Evolutionary conservation across 2,797 vertebrate species (phyloP).

Genomic region (Lacerta agilis): DNA sequence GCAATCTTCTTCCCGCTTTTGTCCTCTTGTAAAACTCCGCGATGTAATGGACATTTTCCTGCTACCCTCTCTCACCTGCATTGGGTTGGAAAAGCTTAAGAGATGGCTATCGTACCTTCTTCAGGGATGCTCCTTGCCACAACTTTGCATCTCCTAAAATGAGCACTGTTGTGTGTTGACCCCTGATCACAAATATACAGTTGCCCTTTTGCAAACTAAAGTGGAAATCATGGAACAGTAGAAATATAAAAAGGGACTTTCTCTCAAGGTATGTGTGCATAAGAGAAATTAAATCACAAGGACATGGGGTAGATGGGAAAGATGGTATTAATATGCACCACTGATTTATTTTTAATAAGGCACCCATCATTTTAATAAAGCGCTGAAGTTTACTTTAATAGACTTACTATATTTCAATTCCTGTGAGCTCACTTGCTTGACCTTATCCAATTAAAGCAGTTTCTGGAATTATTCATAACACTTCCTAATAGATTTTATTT

Average conservation of each 20-base stretch:
- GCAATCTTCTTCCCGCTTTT: background rate
- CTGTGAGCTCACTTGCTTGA: constrained; percentile 6
- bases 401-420: constrained; percentile 7
- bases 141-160: background rate
- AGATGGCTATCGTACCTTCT: background rate
- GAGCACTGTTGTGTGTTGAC: constrained; percentile 8
- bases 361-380: background rate
- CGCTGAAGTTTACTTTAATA: background rate
- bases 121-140: background rate
- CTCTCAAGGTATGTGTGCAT: background rate
- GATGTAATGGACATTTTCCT: background rate
- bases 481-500: constrained; percentile 35
- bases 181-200: constrained; percentile 38
- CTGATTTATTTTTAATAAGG: constrained; percentile 9
- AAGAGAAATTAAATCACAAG: background rate
- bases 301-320: too few relatives aligned
- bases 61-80: background rate
- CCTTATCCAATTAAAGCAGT: constrained; percentile 29
- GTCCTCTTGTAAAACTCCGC: background rate
- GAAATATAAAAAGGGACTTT: background rate
- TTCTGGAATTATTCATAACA: background rate
- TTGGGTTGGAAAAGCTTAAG: background rate
- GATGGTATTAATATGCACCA: background rate
- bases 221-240: background rate
- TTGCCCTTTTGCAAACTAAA: constrained; percentile 29